Evolutionary conservation across 2,888 invertebrate species (phyloP), one percentile per base, ranked within the genome.

Genomic region (Biston betularia): DNA sequence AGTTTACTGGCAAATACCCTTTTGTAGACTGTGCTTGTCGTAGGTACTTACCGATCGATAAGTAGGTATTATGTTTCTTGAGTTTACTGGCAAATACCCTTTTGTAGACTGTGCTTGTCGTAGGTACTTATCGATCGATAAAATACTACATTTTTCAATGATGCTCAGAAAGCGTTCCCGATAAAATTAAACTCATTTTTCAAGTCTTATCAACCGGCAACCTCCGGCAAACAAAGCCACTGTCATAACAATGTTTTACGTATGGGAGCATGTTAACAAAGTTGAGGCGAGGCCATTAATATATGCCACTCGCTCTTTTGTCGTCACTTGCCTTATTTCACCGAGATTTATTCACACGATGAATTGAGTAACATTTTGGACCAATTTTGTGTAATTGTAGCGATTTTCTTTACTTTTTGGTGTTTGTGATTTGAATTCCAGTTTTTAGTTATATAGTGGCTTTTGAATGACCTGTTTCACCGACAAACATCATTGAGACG

Each of bases 381-480:
- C 92, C 92, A 92, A 93, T 93, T 92, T 93, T 93, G 87, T 79
- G 90, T 92, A 92, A 92, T 81, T 80, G 84, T 89, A 89, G 86
- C 72, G 67, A 71, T 80, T 64, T 75, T 75, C 68, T 72, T 75
- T 76, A 49, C 50, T 48, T 56, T 65, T 65, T 40, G 65, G 46
- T 61, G 65, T 65, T 45, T 40, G 49, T 65, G 52, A 61, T 33
- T 52, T 57, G 24, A 42, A 44, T 65, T 59, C 7, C 12, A 12
- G 12, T 46, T 48, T 57, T 48, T 6, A n/a, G 15, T 45, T 63
- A n/a, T n/a, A n/a, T n/a, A 9, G 35, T 42, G 38, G 50, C 10
- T 12, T 44, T 24, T 48, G 45, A 15, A 8, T 46, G 24, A 61
- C 46, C 57, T 57, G 63, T 57, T 56, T 56, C 50, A 57, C 50